Conservation (phyloP, 2,888 invertebrate genomes). For the Lissocephala sabroskyi region DNA sequence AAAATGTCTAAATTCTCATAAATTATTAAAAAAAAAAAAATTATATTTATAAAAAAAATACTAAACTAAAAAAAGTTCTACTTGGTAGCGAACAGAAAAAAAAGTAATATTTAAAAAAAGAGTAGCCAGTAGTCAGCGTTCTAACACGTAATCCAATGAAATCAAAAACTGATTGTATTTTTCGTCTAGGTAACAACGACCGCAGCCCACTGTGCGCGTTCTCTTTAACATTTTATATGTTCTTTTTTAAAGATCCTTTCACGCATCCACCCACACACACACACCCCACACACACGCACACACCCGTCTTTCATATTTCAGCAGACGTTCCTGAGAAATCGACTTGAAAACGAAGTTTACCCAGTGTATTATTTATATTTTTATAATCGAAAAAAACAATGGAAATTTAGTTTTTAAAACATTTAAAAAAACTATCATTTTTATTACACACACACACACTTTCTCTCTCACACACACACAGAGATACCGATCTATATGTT, state of each 20-base stretch:
- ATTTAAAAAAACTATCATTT: conserved; percentile 36
- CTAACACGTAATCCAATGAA: conserved; percentile 24
- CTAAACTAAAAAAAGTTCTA: conserved; percentile 16
- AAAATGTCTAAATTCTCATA: conserved; percentile 12
- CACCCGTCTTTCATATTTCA: conserved; percentile 46
- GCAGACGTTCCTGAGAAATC: neutral
- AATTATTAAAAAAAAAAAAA: conserved; percentile 7
- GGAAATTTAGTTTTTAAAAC: conserved; percentile 16
- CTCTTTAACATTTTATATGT: conserved; percentile 9
- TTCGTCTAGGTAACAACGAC: too few relatives aligned
- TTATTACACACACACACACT: conserved; percentile 27
- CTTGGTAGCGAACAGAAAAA: neutral
- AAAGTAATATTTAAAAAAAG: too few relatives aligned
- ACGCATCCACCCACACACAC: too few relatives aligned
- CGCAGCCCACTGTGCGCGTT: too few relatives aligned
- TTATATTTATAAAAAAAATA: conserved; percentile 13
- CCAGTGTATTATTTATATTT: conserved; percentile 36
- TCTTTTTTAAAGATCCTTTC: conserved; percentile 2
- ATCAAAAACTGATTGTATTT: conserved; percentile 3
- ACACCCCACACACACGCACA: neutral
- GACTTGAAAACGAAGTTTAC: conserved; percentile 9
- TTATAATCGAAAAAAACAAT: conserved; percentile 1
- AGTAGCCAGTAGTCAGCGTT: conserved; percentile 43
- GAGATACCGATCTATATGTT: conserved; percentile 39
- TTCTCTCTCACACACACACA: conserved; percentile 27